Evolutionary conservation across 2,113 vertebrate genomes (phyloP).

Genomic region (Quiscalus mexicanus): DNA sequence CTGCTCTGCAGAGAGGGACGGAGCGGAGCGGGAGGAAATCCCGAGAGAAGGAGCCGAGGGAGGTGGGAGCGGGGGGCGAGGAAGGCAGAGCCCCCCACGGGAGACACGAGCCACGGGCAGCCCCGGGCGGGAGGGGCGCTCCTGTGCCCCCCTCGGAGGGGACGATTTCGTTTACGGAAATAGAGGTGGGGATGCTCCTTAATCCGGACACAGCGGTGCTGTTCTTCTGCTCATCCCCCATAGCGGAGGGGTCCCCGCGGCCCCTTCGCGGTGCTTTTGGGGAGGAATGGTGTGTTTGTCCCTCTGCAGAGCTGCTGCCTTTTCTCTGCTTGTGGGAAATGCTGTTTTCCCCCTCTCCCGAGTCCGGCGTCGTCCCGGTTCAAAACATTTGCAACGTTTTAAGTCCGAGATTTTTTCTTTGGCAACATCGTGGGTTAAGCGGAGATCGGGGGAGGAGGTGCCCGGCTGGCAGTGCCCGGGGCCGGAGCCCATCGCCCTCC

Average conservation of each 20-base stretch:
- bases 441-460: neutral
- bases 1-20: rapidly evolving
- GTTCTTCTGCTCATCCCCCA: neutral
- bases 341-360: neutral
- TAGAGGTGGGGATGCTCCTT: neutral
- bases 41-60: neutral
- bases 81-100: neutral
- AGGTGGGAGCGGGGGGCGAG: neutral
- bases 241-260: neutral
- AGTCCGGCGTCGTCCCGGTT: neutral
- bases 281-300: neutral
- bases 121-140: neutral
- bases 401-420: neutral
- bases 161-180: neutral
- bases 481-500: too few relatives aligned
- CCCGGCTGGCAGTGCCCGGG: neutral
- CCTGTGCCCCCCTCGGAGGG: neutral
- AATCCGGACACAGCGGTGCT: rapidly evolving
- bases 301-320: neutral
- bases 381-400: rapidly evolving
- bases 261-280: neutral
- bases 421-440: rapidly evolving
- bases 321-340: neutral
- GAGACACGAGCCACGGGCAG: neutral
- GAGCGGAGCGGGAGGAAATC: neutral